Evolutionary conservation across 2,113 vertebrate species (phyloP).

Genomic region (Oreochromis niloticus): DNA sequence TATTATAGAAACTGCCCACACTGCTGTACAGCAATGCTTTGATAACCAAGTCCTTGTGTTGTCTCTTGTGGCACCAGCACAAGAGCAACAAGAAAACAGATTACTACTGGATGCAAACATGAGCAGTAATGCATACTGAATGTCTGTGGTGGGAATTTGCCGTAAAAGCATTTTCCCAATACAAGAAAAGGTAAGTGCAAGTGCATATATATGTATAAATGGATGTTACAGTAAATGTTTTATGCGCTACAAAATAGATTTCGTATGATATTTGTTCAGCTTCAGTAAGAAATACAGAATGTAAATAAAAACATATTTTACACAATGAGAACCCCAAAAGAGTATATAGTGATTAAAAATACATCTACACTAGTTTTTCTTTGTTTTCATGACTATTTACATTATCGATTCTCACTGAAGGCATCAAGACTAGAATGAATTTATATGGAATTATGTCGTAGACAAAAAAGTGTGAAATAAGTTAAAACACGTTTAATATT

Average conservation of each 20-base stretch:
- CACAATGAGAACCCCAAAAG: not conserved
- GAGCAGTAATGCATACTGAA: not conserved
- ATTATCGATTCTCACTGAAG: not conserved
- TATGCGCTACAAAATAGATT: not conserved
- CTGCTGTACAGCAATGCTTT: not conserved
- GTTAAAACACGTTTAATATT: not conserved
- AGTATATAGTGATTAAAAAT: not conserved
- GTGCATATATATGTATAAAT: not conserved
- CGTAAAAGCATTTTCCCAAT: not conserved
- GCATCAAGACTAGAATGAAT: not conserved
- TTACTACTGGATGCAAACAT: not conserved
- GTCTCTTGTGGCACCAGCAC: not conserved
- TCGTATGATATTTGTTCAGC: not conserved
- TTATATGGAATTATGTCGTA: not conserved
- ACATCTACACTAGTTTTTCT: not conserved
- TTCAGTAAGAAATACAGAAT: not conserved
- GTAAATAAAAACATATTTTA: not conserved
- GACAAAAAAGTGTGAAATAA: not conserved
- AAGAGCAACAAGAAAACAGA: not conserved
- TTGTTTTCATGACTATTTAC: not conserved
- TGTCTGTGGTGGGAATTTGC: not conserved
- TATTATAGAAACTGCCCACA: not conserved
- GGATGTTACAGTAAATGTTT: not conserved
- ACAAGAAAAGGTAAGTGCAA: not conserved
- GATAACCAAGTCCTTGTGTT: not conserved